A percentile compares a stretch with the other conserved stretches of the same genome.
Evolutionary conservation across 2,888 invertebrate genomes (phyloP).

Genomic region (Caenorhabditis imperialis): DNA sequence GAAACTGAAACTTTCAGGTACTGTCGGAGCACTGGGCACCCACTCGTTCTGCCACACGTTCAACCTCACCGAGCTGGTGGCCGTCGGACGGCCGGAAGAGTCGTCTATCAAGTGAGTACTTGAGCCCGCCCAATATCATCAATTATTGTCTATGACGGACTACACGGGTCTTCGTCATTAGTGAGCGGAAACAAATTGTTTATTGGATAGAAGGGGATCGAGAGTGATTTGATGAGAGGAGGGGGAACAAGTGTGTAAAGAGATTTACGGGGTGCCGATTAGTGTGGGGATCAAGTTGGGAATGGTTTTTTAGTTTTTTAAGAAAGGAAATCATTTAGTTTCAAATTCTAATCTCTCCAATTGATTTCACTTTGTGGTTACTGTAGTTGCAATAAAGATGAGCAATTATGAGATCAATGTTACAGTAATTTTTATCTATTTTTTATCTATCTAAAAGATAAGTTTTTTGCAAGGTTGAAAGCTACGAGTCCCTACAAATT

Average conservation of each 20-base stretch:
- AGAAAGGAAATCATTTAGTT: neutral
- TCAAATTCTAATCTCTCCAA: neutral
- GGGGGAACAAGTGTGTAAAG: neutral
- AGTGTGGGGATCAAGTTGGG: too few species aligned
- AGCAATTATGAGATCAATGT: too few species aligned
- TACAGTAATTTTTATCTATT: too few species aligned
- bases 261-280: slow-evolving; percentile 3
- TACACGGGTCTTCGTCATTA: slow-evolving; percentile 27
- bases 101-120: slow-evolving; percentile 66
- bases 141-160: slow-evolving; percentile 49
- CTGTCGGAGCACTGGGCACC: slow-evolving; percentile 58
- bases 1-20: slow-evolving; percentile 21
- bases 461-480: too few species aligned
- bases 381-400: too few species aligned
- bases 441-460: too few species aligned
- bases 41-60: slow-evolving; percentile 68
- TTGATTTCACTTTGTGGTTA: too few species aligned
- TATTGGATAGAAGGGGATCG: slow-evolving; percentile 27
- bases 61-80: slow-evolving; percentile 68
- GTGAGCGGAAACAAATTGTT: slow-evolving; percentile 19
- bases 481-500: too few species aligned
- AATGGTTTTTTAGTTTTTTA: too few species aligned
- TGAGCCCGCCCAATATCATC: slow-evolving; percentile 30
- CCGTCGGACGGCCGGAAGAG: slow-evolving; percentile 69
- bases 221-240: slow-evolving; percentile 1